A percentile compares a stretch with the other conserved stretches of the same genome.
phyloP scores from a whole-genome alignment of 2,797 vertebrate genomes.

The Lophotriccus pileatus region DNA sequence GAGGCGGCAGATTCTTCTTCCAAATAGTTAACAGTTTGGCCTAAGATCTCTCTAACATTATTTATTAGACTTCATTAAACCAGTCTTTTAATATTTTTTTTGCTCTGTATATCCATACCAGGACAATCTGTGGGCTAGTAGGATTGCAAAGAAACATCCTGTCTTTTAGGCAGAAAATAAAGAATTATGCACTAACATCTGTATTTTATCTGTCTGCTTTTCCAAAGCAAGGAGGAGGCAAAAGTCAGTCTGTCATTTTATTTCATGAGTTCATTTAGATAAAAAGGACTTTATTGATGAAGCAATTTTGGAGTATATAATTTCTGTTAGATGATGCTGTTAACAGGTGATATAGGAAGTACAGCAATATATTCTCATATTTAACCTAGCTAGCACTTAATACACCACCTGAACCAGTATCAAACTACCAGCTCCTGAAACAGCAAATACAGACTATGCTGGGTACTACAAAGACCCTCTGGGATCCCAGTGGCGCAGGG shows the following conservation, averaged over 20 bases:
- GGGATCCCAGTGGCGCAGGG: accelerated
- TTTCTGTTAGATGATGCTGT: background rate
- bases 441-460: background rate
- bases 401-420: no score
- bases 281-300: background rate
- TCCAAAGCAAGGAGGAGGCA: background rate
- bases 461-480: accelerated
- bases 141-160: background rate
- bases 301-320: background rate
- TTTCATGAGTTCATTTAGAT: background rate
- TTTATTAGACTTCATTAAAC: background rate
- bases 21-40: background rate
- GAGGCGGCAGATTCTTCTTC: background rate
- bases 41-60: background rate
- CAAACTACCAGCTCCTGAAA: background rate
- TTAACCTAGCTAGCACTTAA: background rate
- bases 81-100: background rate
- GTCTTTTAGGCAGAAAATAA: background rate
- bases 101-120: background rate
- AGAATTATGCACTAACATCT: background rate
- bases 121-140: background rate
- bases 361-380: background rate
- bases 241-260: background rate
- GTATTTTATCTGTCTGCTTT: background rate
- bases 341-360: background rate